phyloP scores from a whole-genome alignment of 2,888 invertebrate genomes.

The Amphipoea lucens region DNA sequence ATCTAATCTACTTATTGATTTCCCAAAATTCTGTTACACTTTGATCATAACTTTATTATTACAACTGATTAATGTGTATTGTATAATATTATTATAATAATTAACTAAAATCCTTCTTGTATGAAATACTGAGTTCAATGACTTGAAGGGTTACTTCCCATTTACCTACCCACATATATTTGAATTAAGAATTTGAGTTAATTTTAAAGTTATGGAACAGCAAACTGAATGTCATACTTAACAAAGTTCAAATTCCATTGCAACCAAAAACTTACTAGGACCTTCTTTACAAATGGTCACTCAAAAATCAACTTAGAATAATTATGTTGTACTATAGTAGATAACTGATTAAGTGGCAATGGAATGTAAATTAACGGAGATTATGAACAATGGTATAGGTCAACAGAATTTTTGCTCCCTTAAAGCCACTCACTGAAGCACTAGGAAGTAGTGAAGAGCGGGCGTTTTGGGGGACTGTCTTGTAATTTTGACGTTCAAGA shows the following conservation, averaged over 20 bases:
- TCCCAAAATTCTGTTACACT: constrained; percentile 16
- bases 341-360: background rate
- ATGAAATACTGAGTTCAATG: constrained; percentile 3
- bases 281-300: background rate
- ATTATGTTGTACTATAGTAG: no score
- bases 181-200: background rate
- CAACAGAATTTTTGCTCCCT: background rate
- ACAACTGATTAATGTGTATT: constrained; percentile 9
- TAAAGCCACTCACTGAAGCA: no score
- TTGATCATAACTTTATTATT: constrained; percentile 13
- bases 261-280: background rate
- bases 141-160: background rate
- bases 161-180: background rate
- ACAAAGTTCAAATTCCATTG: background rate
- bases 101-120: background rate
- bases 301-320: background rate
- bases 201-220: background rate
- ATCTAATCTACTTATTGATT: constrained; percentile 43
- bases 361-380: no score
- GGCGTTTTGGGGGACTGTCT: no score
- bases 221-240: background rate
- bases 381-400: no score
- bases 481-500: no score
- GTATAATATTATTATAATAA: background rate
- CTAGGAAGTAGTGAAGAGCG: no score